phyloP scores from a whole-genome alignment of 2,888 invertebrate genomes.

The Hyposoter didymator region DNA sequence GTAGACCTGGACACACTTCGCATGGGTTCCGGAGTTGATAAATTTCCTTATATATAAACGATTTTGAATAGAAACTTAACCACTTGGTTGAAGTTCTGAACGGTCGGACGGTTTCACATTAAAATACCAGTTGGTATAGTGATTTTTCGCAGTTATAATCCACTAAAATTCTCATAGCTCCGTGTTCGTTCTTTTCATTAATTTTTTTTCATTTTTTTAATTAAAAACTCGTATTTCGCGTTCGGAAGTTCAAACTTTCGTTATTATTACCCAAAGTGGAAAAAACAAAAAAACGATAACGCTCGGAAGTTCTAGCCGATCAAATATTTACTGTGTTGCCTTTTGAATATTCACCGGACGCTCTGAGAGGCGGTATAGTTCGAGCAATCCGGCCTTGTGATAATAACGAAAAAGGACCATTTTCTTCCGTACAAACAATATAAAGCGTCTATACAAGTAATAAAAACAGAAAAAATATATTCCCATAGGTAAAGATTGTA shows the following conservation, averaged over 20 bases:
- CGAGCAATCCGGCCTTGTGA: neutral
- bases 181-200: neutral
- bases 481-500: neutral
- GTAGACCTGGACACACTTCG: too few species aligned
- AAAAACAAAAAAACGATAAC: neutral
- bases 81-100: too few species aligned
- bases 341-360: constrained; percentile 30
- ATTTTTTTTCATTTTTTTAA: too few species aligned
- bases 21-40: too few species aligned
- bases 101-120: too few species aligned
- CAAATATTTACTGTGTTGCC: neutral
- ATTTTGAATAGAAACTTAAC: too few species aligned
- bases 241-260: neutral
- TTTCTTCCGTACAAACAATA: neutral
- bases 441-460: constrained; percentile 3
- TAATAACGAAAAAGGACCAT: neutral
- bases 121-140: too few species aligned
- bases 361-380: neutral
- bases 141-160: too few species aligned
- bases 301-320: neutral
- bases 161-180: neutral
- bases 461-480: neutral
- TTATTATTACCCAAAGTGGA: neutral
- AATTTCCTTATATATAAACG: too few species aligned
- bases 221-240: neutral